Conservation (phyloP, 1,140 invertebrate genomes). For the Euwallacea similis region DNA sequence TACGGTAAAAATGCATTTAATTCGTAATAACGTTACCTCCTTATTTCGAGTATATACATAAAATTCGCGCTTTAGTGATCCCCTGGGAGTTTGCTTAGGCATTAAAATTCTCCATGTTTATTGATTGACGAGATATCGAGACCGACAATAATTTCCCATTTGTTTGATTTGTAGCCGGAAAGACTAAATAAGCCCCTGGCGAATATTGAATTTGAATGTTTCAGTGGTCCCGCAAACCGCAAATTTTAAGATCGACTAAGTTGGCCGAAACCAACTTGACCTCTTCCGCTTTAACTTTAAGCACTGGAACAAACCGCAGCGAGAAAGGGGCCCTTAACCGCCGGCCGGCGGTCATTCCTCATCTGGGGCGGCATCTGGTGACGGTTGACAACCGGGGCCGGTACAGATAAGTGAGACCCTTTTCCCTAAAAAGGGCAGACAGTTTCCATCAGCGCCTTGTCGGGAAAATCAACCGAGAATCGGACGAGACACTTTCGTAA, state of each 20-base stretch:
- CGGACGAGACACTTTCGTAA: constrained; percentile 20
- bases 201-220: no score
- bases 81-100: no score
- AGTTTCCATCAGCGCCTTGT: constrained; percentile 28
- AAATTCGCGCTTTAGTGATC: no score
- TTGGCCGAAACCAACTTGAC: neutral
- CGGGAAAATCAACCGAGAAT: constrained; percentile 17
- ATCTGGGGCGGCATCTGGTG: constrained; percentile 15
- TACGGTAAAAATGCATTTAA: no score
- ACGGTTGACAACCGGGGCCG: constrained; percentile 24
- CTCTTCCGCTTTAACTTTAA: neutral
- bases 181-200: no score
- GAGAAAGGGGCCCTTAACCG: constrained; percentile 6
- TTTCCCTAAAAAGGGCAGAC: constrained; percentile 28
- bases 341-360: constrained; percentile 17
- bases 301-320: constrained; percentile 1
- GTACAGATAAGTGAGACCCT: constrained; percentile 32
- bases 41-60: no score
- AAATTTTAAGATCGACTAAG: neutral
- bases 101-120: no score
- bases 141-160: no score
- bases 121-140: no score
- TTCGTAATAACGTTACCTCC: no score
- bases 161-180: no score
- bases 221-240: neutral